Conservation (phyloP, 2,888 invertebrate genomes). For the Acanthosepion pharaonis region DNA sequence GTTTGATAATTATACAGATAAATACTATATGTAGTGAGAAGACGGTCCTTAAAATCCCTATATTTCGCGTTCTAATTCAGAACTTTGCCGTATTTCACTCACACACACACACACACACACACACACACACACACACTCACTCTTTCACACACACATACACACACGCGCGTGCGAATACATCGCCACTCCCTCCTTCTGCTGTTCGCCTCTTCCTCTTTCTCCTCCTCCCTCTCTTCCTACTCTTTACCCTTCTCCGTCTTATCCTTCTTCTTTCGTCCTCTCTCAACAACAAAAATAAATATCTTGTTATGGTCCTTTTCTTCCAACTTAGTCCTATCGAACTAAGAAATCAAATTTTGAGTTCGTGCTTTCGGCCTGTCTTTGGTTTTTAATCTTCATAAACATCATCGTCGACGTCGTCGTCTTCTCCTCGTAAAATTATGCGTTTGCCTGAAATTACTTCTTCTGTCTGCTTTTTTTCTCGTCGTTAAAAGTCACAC, state of each 20-base stretch:
- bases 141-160: background rate
- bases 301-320: background rate
- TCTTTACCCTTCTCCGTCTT: background rate
- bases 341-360: constrained; percentile 33
- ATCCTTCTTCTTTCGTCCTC: background rate
- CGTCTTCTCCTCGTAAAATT: background rate
- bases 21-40: background rate
- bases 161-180: background rate
- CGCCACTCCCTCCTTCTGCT: background rate
- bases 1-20: background rate
- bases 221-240: background rate
- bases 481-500: background rate
- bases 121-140: too few species aligned
- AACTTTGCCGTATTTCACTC: constrained; percentile 41
- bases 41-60: constrained; percentile 46
- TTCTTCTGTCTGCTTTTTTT: background rate
- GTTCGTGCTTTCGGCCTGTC: background rate
- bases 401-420: background rate
- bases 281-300: constrained; percentile 10
- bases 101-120: background rate
- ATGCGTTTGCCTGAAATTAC: background rate
- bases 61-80: constrained; percentile 48
- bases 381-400: background rate
- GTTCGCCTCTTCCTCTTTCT: background rate
- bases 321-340: constrained; percentile 18